Base-by-base conservation (phyloP, 2,888 invertebrate genomes). In the Rosalia funebris region DNA sequence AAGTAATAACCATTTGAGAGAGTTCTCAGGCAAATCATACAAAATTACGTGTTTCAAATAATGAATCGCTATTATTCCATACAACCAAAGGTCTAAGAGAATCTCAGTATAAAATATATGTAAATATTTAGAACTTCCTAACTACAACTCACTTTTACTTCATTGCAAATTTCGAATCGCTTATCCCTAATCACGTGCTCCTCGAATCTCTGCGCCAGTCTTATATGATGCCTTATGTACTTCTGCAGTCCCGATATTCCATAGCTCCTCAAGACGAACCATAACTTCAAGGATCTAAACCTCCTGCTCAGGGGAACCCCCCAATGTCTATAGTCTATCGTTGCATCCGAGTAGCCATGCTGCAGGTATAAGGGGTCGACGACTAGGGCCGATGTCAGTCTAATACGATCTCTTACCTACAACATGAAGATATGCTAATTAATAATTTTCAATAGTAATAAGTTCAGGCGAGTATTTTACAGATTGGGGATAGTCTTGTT, bases 291-390 rank as follows among this genome's bases (percentile, higher is more conserved):
- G 0, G 97, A 93, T 60, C 98, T 88, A 83, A 99, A 99, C 64
- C 98, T 86, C 36, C 98, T 88, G 79, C 96, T 96, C 54, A 99
- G 83, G 2, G 98, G 95, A 73, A 99, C 95, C 44, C 98, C 97
- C 98, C 98, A 99, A 81, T 99, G 98, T 80, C 97, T 88, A 81
- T 94, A 95, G 83, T 95, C 95, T 73, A 95, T 94, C 58, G 93
- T 89, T 11, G 91, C 89, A 80, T 95, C 92, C 63, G 95, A 96
- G 82, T 97, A 96, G 71, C 95, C 94, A 81, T 99, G 99, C 79
- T 98, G 96, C 7, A 99, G 88, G 79, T 99, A 99, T 37, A 99
- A 85, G 2, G 99, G 99, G 84, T 99, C 98, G 14, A 99, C 98
- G 3, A 98, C 98, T 63, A 99, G 85, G 0, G 98, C 98, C 55